These are phyloP conservation scores for Drosophila paulistorum DNA, from an alignment of 1,140 invertebrate genomes.

Conservation along the genomic window DNA sequence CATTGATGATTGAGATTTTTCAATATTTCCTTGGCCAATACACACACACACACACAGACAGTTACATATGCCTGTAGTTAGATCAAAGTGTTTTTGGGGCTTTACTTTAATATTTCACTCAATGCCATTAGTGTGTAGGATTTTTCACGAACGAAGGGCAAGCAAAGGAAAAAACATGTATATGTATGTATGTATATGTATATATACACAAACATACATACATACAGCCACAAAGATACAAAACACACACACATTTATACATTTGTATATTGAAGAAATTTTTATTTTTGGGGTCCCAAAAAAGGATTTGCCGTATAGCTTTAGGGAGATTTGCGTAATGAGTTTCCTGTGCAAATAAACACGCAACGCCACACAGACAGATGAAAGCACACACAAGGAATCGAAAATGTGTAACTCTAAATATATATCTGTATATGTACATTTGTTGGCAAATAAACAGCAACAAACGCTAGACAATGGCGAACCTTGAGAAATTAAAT, in stretches of 20 bases:
- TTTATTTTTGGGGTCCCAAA: conserved; percentile 40
- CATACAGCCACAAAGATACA: not conserved
- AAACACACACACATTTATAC: not conserved
- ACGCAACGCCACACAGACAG: conserved; percentile 42
- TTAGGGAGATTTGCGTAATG: conserved; percentile 73
- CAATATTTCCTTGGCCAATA: conserved; percentile 1
- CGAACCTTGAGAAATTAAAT: conserved; percentile 3
- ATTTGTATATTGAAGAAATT: conserved; percentile 1
- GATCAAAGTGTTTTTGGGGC: conserved; percentile 12
- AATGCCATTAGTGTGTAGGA: conserved; percentile 9
- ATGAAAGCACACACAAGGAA: conserved; percentile 43
- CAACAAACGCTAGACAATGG: conserved; percentile 5
- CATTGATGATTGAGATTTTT: conserved; percentile 7
- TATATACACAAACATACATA: not conserved
- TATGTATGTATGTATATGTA: no score
- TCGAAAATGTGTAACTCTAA: conserved; percentile 1
- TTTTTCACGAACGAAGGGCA: conserved; percentile 1
- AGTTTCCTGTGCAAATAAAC: conserved; percentile 76
- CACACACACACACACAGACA: conserved; percentile 1
- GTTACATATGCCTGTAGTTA: conserved; percentile 3
- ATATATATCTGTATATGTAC: conserved; percentile 3
- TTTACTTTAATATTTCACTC: conserved; percentile 13
- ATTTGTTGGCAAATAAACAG: conserved; percentile 5
- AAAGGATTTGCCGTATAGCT: conserved; percentile 69
- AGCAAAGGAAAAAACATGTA: not conserved